These are phyloP conservation scores for Prionailurus viverrinus DNA, from an alignment of 2,113 vertebrate species.

Conservation along the genomic window DNA sequence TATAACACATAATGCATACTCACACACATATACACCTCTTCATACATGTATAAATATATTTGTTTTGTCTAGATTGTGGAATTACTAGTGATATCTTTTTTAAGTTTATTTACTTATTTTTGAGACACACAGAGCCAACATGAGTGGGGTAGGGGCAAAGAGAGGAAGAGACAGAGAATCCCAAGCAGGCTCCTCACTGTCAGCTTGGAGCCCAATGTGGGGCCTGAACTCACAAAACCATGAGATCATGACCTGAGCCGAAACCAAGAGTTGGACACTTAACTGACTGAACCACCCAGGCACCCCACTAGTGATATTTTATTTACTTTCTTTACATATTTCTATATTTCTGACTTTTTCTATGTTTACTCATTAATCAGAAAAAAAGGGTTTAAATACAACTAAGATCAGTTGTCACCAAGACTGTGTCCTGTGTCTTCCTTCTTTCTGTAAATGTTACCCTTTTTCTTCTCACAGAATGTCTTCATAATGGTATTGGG, in stretches of 20 bases:
- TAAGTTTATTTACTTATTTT: no score
- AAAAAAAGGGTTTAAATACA: not conserved
- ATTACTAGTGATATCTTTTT: not conserved
- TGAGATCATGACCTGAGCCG: no score
- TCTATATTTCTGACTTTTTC: not conserved
- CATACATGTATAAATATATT: not conserved
- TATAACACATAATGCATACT: not conserved
- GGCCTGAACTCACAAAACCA: no score
- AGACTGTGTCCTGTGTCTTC: not conserved
- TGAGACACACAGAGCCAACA: no score
- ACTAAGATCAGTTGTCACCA: not conserved
- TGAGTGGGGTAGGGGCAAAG: no score
- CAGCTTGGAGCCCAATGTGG: no score
- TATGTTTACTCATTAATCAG: not conserved
- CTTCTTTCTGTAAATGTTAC: not conserved
- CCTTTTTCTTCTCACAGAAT: not conserved
- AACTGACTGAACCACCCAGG: no score
- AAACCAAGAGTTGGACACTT: no score
- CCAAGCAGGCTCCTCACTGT: no score
- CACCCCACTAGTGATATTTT: not conserved
- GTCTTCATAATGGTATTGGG: not conserved
- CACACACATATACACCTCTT: not conserved
- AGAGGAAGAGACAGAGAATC: no score
- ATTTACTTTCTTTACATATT: not conserved
- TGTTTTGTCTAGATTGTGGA: not conserved